phyloP scores from a whole-genome alignment of 2,888 invertebrate genomes.

The Tipula confusa region DNA sequence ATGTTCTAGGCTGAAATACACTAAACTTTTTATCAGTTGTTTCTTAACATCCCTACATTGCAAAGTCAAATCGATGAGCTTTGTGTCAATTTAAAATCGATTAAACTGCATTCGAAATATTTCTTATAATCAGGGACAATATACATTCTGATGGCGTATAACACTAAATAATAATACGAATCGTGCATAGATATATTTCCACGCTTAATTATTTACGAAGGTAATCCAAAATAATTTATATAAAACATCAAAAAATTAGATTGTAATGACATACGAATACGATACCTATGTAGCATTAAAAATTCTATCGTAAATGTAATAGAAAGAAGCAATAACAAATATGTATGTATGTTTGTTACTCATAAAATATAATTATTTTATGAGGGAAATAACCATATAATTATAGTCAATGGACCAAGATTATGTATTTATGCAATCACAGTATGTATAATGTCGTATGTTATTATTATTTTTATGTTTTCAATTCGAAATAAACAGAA shows the following conservation, averaged over 20 bases:
- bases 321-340: not conserved
- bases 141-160: not conserved
- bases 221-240: not conserved
- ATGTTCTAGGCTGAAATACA: no score
- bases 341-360: not conserved
- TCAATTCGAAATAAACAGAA: not conserved
- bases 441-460: not conserved
- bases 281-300: not conserved
- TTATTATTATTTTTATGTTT: not conserved
- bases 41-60: no score
- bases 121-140: no score
- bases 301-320: not conserved
- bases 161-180: not conserved
- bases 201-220: not conserved
- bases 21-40: no score
- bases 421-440: not conserved
- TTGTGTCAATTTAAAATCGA: no score
- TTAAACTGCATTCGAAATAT: no score
- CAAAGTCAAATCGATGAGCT: no score
- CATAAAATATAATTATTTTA: not conserved
- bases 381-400: not conserved
- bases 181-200: not conserved
- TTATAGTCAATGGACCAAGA: constrained; percentile 3
- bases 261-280: not conserved
- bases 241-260: not conserved